Evolutionary conservation across 2,888 invertebrate species (phyloP).

Genomic region (Drosophila setosimentum): DNA sequence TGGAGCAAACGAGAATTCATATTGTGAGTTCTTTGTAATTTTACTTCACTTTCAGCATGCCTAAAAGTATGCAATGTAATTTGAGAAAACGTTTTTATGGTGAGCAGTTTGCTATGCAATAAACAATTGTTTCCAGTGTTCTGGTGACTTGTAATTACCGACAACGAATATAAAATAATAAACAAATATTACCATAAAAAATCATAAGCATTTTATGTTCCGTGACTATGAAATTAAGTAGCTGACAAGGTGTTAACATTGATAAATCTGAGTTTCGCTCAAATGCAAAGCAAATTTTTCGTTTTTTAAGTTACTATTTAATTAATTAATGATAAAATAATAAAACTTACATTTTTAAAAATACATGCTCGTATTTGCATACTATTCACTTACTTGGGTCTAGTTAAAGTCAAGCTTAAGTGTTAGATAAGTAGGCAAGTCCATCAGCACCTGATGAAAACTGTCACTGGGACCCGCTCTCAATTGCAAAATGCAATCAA

Average conservation of each 20-base stretch:
- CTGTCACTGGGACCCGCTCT: conserved; percentile 23
- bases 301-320: too few relatives aligned
- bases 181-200: too few relatives aligned
- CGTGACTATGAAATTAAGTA: not conserved
- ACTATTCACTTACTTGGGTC: conserved; percentile 16
- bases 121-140: not conserved
- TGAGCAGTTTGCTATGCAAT: not conserved
- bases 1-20: not conserved
- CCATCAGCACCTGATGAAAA: conserved; percentile 39
- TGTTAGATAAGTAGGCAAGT: conserved; percentile 8
- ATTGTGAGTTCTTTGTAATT: accelerated
- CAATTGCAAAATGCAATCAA: conserved; percentile 43
- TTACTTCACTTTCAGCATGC: accelerated
- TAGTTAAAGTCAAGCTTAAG: conserved; percentile 1
- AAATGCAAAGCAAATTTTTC: not conserved
- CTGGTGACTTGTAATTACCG: too few relatives aligned
- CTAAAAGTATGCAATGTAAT: not conserved
- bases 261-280: not conserved
- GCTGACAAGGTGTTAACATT: not conserved
- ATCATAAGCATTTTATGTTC: too few relatives aligned
- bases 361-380: not conserved
- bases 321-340: too few relatives aligned
- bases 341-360: not conserved
- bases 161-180: too few relatives aligned
- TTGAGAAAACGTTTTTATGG: not conserved